Evolutionary conservation across 2,888 invertebrate genomes (phyloP).

Genomic region (Cynaeus angustus): DNA sequence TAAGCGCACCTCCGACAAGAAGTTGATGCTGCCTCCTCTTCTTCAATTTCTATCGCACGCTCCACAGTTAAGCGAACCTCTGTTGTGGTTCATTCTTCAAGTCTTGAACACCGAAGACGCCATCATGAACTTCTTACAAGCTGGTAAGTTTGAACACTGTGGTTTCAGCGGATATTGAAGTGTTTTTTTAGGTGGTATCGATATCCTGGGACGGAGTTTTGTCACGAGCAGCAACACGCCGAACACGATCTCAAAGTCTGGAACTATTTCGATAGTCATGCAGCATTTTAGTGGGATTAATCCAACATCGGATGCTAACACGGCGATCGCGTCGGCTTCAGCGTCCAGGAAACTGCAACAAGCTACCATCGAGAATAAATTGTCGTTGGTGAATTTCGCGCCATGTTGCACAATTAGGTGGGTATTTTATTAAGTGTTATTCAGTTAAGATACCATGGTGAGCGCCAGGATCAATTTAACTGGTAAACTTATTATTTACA

Average conservation of each 20-base stretch:
- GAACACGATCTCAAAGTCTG: constrained; percentile 75
- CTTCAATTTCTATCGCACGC: constrained; percentile 78
- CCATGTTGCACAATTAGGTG: constrained; percentile 81
- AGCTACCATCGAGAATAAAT: constrained; percentile 78
- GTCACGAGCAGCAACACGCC: constrained; percentile 83
- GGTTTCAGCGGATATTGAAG: too few relatives aligned
- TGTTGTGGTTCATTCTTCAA: constrained; percentile 88
- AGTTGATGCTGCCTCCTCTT: constrained; percentile 85
- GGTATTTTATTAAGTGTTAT: not conserved
- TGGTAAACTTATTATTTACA: constrained; percentile 29
- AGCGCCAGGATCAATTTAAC: too few relatives aligned
- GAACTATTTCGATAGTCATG: constrained; percentile 75
- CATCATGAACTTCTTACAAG: constrained; percentile 82
- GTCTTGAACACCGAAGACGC: constrained; percentile 86
- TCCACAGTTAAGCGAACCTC: constrained; percentile 86
- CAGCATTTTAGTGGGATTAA: constrained; percentile 76
- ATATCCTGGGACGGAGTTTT: constrained; percentile 85
- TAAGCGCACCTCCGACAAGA: constrained; percentile 83
- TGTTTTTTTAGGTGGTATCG: constrained; percentile 76
- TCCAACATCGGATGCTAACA: constrained; percentile 65
- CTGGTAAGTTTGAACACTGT: constrained; percentile 70
- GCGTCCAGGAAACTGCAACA: constrained; percentile 68
- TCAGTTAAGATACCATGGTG: too few relatives aligned
- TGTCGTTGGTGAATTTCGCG: constrained; percentile 91
- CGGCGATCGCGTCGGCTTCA: constrained; percentile 64